Percentiles rank a stretch among this genome's conserved stretches.
These are phyloP conservation scores for Sebastes steindachneri DNA, from an alignment of 2,797 vertebrate species.

Conservation along the genomic window DNA sequence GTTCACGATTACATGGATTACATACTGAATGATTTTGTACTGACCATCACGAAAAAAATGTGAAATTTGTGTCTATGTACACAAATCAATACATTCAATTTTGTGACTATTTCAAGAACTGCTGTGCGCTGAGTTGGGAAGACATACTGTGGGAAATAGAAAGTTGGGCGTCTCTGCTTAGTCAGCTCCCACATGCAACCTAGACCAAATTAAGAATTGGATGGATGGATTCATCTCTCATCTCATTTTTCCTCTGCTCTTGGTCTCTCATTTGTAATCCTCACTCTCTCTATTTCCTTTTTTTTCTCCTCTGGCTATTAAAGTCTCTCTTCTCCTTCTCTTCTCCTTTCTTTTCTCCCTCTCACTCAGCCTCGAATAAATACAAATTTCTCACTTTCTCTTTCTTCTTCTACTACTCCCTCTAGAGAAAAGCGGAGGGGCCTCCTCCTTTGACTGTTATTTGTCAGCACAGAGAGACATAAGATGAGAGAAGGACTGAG, in stretches of 20 bases:
- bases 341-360: background rate
- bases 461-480: background rate
- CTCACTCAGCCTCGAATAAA: background rate
- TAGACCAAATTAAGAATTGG: background rate
- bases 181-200: background rate
- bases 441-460: constrained; percentile 37
- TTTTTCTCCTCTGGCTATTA: background rate
- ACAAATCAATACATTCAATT: no score
- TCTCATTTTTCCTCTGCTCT: background rate
- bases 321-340: background rate
- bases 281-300: background rate
- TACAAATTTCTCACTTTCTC: background rate
- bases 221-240: background rate
- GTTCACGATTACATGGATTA: no score
- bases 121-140: background rate
- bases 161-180: background rate
- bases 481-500: background rate
- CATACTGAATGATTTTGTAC: no score
- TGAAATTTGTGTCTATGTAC: no score
- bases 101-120: no score
- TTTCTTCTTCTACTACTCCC: background rate
- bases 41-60: no score
- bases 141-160: background rate
- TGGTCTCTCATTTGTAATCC: background rate
- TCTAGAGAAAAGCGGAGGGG: background rate